A percentile compares a stretch with the other conserved stretches of the same genome.
phyloP scores from a whole-genome alignment of 1,140 invertebrate species.

The Diploscapter pachys region DNA sequence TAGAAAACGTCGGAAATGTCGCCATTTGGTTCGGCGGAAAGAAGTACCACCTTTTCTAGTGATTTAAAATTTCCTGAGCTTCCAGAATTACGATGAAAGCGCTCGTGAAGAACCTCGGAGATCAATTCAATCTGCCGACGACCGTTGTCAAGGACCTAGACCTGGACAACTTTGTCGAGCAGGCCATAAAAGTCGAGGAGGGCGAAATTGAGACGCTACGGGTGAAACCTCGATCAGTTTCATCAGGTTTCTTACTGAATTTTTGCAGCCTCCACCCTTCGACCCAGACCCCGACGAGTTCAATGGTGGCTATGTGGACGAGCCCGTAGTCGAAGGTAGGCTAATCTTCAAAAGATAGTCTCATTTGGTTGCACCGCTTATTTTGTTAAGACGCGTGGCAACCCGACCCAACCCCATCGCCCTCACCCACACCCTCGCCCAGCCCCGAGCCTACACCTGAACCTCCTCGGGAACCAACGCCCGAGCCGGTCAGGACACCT shows the following conservation, averaged over 20 bases:
- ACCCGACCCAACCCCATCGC: constrained; percentile 39
- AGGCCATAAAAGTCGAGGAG: constrained; percentile 48
- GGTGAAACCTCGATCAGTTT: constrained; percentile 12
- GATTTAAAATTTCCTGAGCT: background rate
- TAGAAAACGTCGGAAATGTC: constrained; percentile 48
- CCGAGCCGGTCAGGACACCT: constrained; percentile 25
- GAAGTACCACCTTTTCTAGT: constrained; percentile 32
- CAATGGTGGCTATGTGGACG: constrained; percentile 38
- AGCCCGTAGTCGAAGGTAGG: constrained; percentile 8
- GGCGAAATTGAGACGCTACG: constrained; percentile 47
- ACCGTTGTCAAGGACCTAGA: constrained; percentile 40
- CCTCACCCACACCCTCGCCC: background rate
- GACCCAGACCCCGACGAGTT: constrained; percentile 45
- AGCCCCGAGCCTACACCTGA: constrained; percentile 7
- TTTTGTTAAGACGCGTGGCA: constrained; percentile 50
- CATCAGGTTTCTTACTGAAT: background rate
- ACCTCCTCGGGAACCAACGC: constrained; percentile 31
- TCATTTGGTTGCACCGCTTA: background rate
- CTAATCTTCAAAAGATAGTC: constrained; percentile 2
- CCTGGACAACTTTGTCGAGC: constrained; percentile 42
- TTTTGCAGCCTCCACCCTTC: constrained; percentile 44
- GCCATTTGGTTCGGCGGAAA: constrained; percentile 54
- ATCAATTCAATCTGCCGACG: constrained; percentile 48
- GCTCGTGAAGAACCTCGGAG: constrained; percentile 48
- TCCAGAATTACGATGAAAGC: constrained; percentile 49